phyloP scores from a whole-genome alignment of 2,113 vertebrate genomes.

The Ahaetulla prasina region DNA sequence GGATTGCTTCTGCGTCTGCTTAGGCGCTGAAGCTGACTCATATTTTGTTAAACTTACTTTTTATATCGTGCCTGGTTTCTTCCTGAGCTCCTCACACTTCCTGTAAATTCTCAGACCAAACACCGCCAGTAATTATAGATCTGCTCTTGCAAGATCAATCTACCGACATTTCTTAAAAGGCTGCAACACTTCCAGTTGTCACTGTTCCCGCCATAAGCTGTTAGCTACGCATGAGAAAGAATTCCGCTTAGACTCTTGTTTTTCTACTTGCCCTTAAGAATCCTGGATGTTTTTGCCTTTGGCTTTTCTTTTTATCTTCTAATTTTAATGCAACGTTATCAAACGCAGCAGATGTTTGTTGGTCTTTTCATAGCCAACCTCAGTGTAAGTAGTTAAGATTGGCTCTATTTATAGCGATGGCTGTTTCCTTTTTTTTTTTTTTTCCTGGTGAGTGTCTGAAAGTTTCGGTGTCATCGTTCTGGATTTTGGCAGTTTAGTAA shows the following conservation, averaged over 20 bases:
- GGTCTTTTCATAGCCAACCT: neutral
- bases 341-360: neutral
- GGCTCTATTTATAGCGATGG: neutral
- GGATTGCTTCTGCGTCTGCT: neutral
- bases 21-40: neutral
- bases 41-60: neutral
- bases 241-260: neutral
- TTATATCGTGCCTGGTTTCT: neutral
- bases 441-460: neutral
- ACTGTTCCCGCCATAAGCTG: neutral
- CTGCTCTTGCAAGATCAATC: neutral
- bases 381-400: neutral
- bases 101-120: neutral
- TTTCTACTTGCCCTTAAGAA: neutral
- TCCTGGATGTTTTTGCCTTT: neutral
- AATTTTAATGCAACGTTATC: neutral
- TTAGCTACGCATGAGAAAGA: neutral
- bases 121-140: neutral
- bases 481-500: neutral
- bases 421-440: neutral
- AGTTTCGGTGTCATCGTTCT: neutral
- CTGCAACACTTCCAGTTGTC: neutral
- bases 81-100: neutral
- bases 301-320: neutral
- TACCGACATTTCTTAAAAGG: neutral